phyloP scores from a whole-genome alignment of 2,797 vertebrate genomes.

The Cercopithecus diana region DNA sequence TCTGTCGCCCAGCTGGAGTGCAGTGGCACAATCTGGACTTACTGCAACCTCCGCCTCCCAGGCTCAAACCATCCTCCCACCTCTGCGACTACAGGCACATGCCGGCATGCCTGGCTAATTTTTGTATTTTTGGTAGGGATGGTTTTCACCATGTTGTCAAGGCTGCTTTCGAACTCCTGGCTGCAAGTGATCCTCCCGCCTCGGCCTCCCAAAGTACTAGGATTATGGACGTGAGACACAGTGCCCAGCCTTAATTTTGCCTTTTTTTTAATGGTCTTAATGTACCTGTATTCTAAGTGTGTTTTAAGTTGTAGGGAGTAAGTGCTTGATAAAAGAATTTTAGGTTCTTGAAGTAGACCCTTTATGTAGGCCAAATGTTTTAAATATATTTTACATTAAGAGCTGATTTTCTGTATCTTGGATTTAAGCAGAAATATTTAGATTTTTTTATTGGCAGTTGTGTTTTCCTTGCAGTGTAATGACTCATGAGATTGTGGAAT shows the following conservation, averaged over 20 bases:
- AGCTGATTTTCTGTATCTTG: not conserved
- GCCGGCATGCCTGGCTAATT: not conserved
- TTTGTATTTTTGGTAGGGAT: not conserved
- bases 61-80: not conserved
- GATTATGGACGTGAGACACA: not conserved
- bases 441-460: constrained; percentile 26
- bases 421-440: constrained; percentile 20
- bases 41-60: not conserved
- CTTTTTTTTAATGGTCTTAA: not conserved
- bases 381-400: not conserved
- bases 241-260: not conserved
- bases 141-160: not conserved
- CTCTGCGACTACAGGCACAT: not conserved
- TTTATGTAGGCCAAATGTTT: not conserved
- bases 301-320: not conserved
- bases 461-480: constrained; percentile 12
- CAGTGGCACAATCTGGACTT: not conserved
- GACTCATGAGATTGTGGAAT: not conserved
- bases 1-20: not conserved
- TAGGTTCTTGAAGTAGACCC: not conserved
- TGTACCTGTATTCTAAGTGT: not conserved
- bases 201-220: not conserved
- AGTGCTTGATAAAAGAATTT: constrained; percentile 13
- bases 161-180: not conserved
- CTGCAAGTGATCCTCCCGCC: not conserved